Base-by-base conservation (phyloP, 2,888 invertebrate genomes). In the Steinernema scapterisci region DNA sequence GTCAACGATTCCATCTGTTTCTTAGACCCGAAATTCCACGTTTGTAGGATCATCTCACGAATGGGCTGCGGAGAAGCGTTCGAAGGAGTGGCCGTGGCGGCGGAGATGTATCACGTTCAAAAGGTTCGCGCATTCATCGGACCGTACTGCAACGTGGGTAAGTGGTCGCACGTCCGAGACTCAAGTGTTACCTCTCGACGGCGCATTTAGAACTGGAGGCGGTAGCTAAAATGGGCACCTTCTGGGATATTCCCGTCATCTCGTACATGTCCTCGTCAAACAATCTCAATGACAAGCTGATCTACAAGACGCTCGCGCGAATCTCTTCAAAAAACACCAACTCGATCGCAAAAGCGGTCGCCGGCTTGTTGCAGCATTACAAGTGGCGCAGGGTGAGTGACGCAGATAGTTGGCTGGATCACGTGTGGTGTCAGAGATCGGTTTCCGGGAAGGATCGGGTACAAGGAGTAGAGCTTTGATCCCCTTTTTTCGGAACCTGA, bases 11-110 rank as follows among this genome's bases (percentile, higher is more conserved):
- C 54, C 44, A 71, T 78, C 70, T 63, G 70, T 80, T 9, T 84
- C 84, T 7, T 77, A 81, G 77, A 82, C 79, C 38, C 70, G 11
- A 23, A 19, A 19, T 70, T 45, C 21, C 19, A 3, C 27, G 27
- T 70, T 70, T 31, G 2, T 48, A 71, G 51, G 19, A 71, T 71
- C 9, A 48, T 71, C 27, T 71, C 51, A 3, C 51, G 51, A 9
- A 72, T 63, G 16, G 85, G 85, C 27, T 86, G 86, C 72, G 86
- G 86, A 38, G 85, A 86, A 71, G 81, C 83, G 0, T 86, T 82
- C 72, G 85, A 86, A 76, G 86, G 86, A 45, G 86, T 86, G 9
- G 86, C 86, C 6, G 84, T 86, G 1, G 86, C 85, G 5, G 86
- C 86, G 0, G 79, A 84, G 71, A 85, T 86, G 84, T 86, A 86